Evolutionary conservation across 2,797 vertebrate genomes (phyloP), one percentile per base, ranked within the genome.

Genomic region (Ptychadena robeensis): DNA sequence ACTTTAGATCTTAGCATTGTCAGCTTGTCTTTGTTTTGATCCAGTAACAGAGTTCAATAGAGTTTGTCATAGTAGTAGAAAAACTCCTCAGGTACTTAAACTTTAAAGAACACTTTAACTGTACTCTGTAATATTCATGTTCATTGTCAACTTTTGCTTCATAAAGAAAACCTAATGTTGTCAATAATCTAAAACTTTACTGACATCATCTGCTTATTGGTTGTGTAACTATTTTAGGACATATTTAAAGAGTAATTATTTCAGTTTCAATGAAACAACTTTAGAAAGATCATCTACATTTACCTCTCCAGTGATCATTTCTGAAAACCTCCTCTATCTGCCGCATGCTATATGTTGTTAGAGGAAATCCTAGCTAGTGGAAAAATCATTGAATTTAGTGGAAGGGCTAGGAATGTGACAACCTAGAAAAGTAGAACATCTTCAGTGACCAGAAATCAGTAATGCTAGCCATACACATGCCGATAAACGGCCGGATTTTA

Each of bases 21-120:
- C 64, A 53, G 65, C 44, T 68, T 78, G 76, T 78, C 44, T 78
- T 53, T 78, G 40, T 78, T 68, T 78, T 78, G 76, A 78, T 78
- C 76, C 48, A 34, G 67, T 68, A 68, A n/a, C 12, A 18, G 64
- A 68, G n/a, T 68, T 78, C 65, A 78, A 53, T 68, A 8, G 18
- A 78, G 57, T 68, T 78, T 68, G 76, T 53, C 64, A 78, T 68
- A n/a, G 18, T 68, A 37, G 64, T 57, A 34, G 73, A 64, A 75
- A 78, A 68, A 53, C 65, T 57, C 76, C n/a, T 78, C 40, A 37
- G 44, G 76, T 57, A 68, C 32, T 68, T 78, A 78, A 67, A 53
- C 18, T 57, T 35, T 44, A 79, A 69, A 68, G 65, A 68, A 6
- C 31, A 35, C 38, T 68, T 79, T 79, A 53, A 79, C 64, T 25